Evolutionary conservation across 2,888 invertebrate species (phyloP), one percentile per base, ranked within the genome.

Genomic region (Dolichomitus sp.): DNA sequence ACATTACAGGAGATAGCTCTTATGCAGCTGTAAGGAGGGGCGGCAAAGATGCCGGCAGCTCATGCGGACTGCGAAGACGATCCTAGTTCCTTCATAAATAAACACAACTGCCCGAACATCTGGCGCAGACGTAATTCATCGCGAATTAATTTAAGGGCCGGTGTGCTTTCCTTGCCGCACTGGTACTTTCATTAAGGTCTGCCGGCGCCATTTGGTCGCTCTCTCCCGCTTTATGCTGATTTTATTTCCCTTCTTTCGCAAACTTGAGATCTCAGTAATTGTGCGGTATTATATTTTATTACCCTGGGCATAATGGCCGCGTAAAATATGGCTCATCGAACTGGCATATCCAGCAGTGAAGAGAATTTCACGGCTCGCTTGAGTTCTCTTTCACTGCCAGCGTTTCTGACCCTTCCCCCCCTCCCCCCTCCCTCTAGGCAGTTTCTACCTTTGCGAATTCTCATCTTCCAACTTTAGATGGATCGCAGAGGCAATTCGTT

Each of bases 71-170:
- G 84, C 82, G 86, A 87, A 86, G 90, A 91, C 90, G 92, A 92
- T 92, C 90, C 91, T 90, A 90, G 90, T 68, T 92, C 90, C 91
- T 93, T 92, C 93, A 93, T 93, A 93, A 93, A 93, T 93, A 93
- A 93, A 93, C 93, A 93, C 93, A 93, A 93, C 93, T 93, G 91
- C 91, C 90, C 88, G 90, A 91, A 91, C 93, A 93, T 91, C 93
- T 93, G 93, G 93, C 89, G 92, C 92, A 89, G 93, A 92, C 93
- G 93, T 93, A 93, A 93, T 93, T 93, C 93, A 93, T 93, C 93
- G 93, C 90, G 93, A 93, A 93, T 93, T 93, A 93, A 93, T 93
- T 93, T 93, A 93, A 93, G 93, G 92, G 92, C 80, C 81, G 45
- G 78, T 81, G 81, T 80, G 81, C 78, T 87, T 88, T 86, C 86